phyloP scores from a whole-genome alignment of 1,140 invertebrate genomes.

The Eumaeus atala region DNA sequence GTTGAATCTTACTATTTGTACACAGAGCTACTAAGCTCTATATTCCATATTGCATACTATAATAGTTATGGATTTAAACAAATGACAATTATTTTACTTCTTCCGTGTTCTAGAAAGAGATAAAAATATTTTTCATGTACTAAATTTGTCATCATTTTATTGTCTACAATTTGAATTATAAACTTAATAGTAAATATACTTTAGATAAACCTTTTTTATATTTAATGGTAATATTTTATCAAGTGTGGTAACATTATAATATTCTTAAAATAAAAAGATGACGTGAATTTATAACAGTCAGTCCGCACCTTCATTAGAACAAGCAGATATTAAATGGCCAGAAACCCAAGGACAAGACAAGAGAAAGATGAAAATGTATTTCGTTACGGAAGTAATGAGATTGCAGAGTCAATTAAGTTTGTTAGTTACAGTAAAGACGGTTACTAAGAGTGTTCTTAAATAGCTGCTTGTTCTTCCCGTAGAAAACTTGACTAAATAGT shows the following conservation, averaged over 20 bases:
- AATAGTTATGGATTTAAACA: too few species aligned
- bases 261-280: conserved; percentile 4
- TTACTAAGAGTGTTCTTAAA: conserved; percentile 7
- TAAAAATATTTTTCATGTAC: too few species aligned
- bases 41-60: too few species aligned
- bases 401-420: too few species aligned
- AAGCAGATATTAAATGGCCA: conserved; percentile 5
- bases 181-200: conserved; percentile 1
- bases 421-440: too few species aligned
- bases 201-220: conserved; percentile 2
- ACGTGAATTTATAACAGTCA: conserved; percentile 6
- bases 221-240: conserved; percentile 1
- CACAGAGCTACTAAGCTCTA: too few species aligned
- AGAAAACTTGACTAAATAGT: conserved; percentile 33
- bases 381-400: too few species aligned
- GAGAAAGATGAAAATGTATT: not conserved
- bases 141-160: conserved; percentile 4
- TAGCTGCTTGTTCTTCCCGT: conserved; percentile 29
- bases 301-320: conserved; percentile 12
- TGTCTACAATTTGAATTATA: not conserved
- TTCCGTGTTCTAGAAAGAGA: too few species aligned
- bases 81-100: too few species aligned
- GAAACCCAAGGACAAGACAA: not conserved
- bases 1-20: too few species aligned
- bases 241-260: conserved; percentile 3